Evolutionary conservation across 2,888 invertebrate species (phyloP), one percentile per base, ranked within the genome.

Genomic region (Elaeidobius kamerunicus): DNA sequence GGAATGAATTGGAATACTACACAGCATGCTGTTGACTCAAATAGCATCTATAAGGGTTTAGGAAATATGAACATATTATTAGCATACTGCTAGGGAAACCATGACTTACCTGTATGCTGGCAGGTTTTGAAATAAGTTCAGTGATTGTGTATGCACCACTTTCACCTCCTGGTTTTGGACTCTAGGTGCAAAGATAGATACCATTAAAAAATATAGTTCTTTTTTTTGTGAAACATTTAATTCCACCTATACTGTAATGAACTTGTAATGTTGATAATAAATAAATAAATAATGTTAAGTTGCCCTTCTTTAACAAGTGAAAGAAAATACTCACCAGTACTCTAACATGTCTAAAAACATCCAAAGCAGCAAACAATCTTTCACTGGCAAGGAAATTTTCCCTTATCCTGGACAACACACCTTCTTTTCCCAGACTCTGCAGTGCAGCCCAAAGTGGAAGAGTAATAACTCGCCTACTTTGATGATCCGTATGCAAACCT

Each of bases 1-100:
- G 86, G 84, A 23, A 82, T 83, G 70, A 93, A 95, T 72, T 91
- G 92, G 71, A 94, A 94, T 47, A 92, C 88, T 19, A 94, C 85
- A 53, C 89, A 88, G 45, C 90, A 88, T 0, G 88, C 85, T 20
- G 91, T 87, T 3, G 85, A 80, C 69, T 89, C 88, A 67, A 88
- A 83, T 18, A 84, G 68, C 50, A 84, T 68, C 80, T 84, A 75
- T 46, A 65, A 76, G 14, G 40, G 18, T 23, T 23, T 23, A 6
- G 23, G 4, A 23, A 23, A 23, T 23, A 23, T 23, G 23, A 4
- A 23, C 4, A 9, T 4, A 17, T 23, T 20, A 18, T 36, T 18
- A 19, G n/a, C n/a, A n/a, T n/a, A n/a, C n/a, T n/a, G n/a, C n/a
- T n/a, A n/a, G n/a, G n/a, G n/a, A n/a, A n/a, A n/a, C n/a, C n/a